Conservation (phyloP, 53 echinoderm and acorn worm species). For the Stichopus horrens region DNA sequence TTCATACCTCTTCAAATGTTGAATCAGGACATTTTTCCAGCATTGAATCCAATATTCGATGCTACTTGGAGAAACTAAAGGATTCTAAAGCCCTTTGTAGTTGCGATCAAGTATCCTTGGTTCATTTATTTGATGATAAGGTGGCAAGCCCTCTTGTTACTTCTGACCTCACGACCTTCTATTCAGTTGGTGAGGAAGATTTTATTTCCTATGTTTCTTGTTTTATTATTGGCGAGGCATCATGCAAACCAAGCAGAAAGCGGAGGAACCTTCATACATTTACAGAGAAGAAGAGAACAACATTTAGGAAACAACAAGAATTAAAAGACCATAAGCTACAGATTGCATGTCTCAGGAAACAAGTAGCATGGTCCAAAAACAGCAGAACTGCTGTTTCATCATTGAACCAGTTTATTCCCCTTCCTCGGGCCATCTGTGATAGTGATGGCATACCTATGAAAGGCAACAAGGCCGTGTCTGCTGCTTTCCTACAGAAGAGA, state of each 20-base stretch:
- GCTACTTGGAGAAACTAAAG: not conserved
- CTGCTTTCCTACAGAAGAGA: conserved; percentile 16
- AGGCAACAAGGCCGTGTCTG: conserved; percentile 25
- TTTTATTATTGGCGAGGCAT: not conserved
- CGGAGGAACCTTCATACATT: conserved; percentile 30
- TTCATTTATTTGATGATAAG: conserved; percentile 36
- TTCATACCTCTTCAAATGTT: not conserved
- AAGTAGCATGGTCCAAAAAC: conserved; percentile 27
- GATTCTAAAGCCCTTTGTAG: not conserved
- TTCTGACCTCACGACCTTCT: conserved; percentile 19
- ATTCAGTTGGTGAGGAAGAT: conserved; percentile 1
- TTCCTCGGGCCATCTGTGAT: conserved; percentile 40
- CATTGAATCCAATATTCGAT: conserved; percentile 16
- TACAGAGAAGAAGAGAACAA: conserved; percentile 16
- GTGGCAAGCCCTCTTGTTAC: not conserved
- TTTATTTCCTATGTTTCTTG: conserved; percentile 20
- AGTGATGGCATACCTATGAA: conserved; percentile 33
- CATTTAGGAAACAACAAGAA: conserved; percentile 14
- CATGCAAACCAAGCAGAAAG: conserved; percentile 13
- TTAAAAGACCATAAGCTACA: conserved; percentile 14
- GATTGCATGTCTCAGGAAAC: conserved; percentile 34
- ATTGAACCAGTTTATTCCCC: conserved; percentile 12
- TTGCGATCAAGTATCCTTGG: not conserved
- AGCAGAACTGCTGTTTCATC: conserved; percentile 19
- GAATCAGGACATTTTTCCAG: not conserved